Percentiles rank a stretch among this genome's conserved stretches.
phyloP scores from a whole-genome alignment of 1,140 invertebrate genomes.

The Caerostris extrusa region DNA sequence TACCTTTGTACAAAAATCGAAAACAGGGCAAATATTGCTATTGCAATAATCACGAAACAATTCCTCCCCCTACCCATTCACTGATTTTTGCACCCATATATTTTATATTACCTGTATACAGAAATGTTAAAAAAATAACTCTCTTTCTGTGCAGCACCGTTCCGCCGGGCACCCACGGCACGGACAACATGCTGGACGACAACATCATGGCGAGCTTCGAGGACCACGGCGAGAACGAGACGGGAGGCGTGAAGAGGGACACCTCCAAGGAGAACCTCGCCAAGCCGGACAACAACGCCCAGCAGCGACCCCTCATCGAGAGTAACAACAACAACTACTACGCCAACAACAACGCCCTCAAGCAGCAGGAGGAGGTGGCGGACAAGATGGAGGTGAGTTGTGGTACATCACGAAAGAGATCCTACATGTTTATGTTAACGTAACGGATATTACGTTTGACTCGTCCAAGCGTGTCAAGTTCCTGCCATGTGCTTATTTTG shows the following conservation, averaged over 20 bases:
- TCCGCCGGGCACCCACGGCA: slow-evolving; percentile 80
- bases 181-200: slow-evolving; percentile 83
- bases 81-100: background rate
- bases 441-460: no score
- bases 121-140: no score
- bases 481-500: no score
- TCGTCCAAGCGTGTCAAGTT: no score
- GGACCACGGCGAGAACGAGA: slow-evolving; percentile 87
- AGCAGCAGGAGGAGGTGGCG: background rate
- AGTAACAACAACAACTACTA: slow-evolving; percentile 71
- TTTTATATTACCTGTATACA: no score
- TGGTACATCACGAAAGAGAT: no score
- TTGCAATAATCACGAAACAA: no score
- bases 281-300: slow-evolving; percentile 61
- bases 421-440: no score
- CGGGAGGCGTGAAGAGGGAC: slow-evolving; percentile 23
- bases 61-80: no score
- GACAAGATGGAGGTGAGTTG: slow-evolving; percentile 66
- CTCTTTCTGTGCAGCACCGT: slow-evolving; percentile 81
- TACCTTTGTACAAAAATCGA: no score
- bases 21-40: no score
- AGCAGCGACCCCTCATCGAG: slow-evolving; percentile 43
- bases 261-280: slow-evolving; percentile 62
- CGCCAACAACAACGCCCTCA: slow-evolving; percentile 62
- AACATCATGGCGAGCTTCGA: slow-evolving; percentile 82